Base-by-base conservation (phyloP, 1,140 invertebrate genomes). In the Chironomus striatipennis region DNA sequence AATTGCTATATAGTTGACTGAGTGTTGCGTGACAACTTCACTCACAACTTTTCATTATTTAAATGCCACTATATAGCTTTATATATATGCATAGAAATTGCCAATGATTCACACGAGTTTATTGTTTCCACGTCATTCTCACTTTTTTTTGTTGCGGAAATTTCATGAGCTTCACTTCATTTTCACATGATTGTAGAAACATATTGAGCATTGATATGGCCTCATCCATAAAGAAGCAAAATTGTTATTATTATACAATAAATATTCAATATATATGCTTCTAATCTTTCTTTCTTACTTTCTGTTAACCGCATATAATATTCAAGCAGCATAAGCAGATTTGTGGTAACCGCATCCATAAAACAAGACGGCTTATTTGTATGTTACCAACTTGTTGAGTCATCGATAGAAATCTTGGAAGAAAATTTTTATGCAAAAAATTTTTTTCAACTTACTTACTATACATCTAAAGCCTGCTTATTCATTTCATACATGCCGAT, bases 81-180 rank as follows among this genome's bases (percentile, higher is more conserved):
- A n/a, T 34, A 34, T 9, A 47, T 47, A 47, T 9, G 43, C 43
- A 47, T 10, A 57, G 47, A 57, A 57, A 57, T 57, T 57, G 47
- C 47, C 47, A 57, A 57, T 57, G 47, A 57, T 57, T 57, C 47
- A 57, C 47, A 57, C 47, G 47, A 57, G 47, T 57, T 57, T 57
- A 57, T 57, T 57, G 47, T 57, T 57, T 57, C 47, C 12, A 15
- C 12, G 24, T 34, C 12, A 57, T 15, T 57, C 47, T 57, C 47
- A 57, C 12, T 34, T 34, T 34, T 34, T 34, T 1, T 5, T 34
- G 24, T 34, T 34, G 24, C 12, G 47, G 47, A 57, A 57, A 57
- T 57, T n/a, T 47, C n/a, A 57, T 57, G 47, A 57, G 47, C n/a
- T 57, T n/a, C n/a, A 57, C 47, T n/a, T 57, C 12, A n/a, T 57